Evolutionary conservation across 2,888 invertebrate species (phyloP).

Genomic region (Volucella zonaria): DNA sequence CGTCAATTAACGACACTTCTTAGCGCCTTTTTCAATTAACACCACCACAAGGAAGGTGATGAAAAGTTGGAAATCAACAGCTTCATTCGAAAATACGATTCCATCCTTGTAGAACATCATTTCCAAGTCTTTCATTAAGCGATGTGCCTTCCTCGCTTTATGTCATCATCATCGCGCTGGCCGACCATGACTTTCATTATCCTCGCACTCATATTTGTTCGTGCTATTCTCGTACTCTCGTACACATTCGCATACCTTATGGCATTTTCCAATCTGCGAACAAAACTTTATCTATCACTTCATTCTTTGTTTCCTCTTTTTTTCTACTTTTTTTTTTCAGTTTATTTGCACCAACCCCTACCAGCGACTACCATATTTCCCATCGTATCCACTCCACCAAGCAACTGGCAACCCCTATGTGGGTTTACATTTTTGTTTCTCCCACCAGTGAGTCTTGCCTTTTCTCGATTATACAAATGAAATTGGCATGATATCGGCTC

Average conservation of each 20-base stretch:
- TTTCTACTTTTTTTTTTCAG: background rate
- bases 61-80: too few relatives aligned
- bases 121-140: too few relatives aligned
- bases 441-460: conserved; percentile 55
- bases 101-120: too few relatives aligned
- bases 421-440: conserved; percentile 34
- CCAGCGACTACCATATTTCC: background rate
- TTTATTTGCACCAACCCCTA: background rate
- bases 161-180: too few relatives aligned
- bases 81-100: too few relatives aligned
- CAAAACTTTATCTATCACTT: conserved; percentile 49
- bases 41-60: too few relatives aligned
- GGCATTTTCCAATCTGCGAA: conserved; percentile 55
- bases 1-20: too few relatives aligned
- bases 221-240: background rate
- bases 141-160: too few relatives aligned
- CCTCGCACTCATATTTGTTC: too few relatives aligned
- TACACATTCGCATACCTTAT: conserved; percentile 40
- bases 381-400: background rate
- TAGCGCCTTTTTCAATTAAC: too few relatives aligned
- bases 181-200: too few relatives aligned
- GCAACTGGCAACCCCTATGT: background rate
- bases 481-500: conserved; percentile 74
- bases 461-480: conserved; percentile 70
- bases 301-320: conserved; percentile 32